phyloP scores from a whole-genome alignment of 2,113 vertebrate species.

The Carassius gibelio region DNA sequence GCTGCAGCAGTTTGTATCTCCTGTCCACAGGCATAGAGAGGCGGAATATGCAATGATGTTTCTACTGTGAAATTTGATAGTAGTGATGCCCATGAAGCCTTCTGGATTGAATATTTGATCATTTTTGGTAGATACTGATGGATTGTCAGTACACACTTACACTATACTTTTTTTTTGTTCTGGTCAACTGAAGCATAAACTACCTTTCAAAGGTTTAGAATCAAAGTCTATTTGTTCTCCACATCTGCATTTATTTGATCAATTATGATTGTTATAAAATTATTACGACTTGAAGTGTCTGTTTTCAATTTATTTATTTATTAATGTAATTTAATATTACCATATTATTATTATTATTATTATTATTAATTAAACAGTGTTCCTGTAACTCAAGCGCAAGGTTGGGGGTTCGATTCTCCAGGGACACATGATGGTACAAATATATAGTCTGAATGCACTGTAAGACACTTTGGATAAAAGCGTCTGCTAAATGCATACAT shows the following conservation, averaged over 20 bases:
- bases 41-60: constrained; percentile 17
- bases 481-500: too few relatives aligned
- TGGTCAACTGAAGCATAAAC: background rate
- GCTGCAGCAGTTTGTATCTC: constrained; percentile 63
- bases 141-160: background rate
- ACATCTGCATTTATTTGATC: background rate
- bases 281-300: background rate
- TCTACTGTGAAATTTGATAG: background rate
- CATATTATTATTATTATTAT: too few relatives aligned
- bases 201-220: background rate
- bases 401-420: too few relatives aligned
- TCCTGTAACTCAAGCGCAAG: too few relatives aligned
- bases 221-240: background rate
- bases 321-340: too few relatives aligned
- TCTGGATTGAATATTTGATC: background rate
- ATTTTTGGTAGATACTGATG: background rate
- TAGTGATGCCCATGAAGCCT: background rate
- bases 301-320: background rate
- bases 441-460: background rate
- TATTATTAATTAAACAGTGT: too few relatives aligned
- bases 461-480: too few relatives aligned
- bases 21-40: constrained; percentile 41
- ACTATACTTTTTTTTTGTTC: background rate
- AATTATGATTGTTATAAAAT: background rate
- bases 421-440: too few relatives aligned